Base-by-base conservation (phyloP, 2,888 invertebrate genomes). In the Terebella lapidaria region DNA sequence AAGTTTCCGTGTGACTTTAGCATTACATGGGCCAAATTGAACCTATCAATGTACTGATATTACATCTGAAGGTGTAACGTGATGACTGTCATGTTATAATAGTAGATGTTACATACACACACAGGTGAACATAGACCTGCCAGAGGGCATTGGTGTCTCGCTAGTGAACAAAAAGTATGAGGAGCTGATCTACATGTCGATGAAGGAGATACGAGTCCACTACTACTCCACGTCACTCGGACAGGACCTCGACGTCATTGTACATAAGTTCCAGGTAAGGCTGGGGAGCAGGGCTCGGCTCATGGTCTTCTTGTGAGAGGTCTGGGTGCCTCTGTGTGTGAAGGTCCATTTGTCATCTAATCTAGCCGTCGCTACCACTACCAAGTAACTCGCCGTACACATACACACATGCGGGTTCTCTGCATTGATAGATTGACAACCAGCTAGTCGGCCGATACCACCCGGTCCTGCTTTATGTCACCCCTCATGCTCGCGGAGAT, bases 371-470 rank as follows among this genome's bases (percentile, higher is more conserved):
- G n/a, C n/a, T n/a, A n/a, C n/a, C n/a, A n/a, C n/a, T n/a, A n/a
- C n/a, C n/a, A n/a, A n/a, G n/a, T n/a, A n/a, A n/a, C n/a, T n/a
- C n/a, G n/a, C n/a, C n/a, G n/a, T n/a, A n/a, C n/a, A n/a, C n/a
- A n/a, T n/a, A n/a, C n/a, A n/a, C n/a, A n/a, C n/a, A n/a, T n/a
- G n/a, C n/a, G n/a, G n/a, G n/a, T n/a, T n/a, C n/a, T n/a, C n/a
- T n/a, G n/a, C n/a, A n/a, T n/a, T 53, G 71, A 24, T 69, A 83
- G 85, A 86, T 89, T 74, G 92, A 93, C 82, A 92, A 92, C 78
- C 89, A 96, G 84, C 76, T 96, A 60, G 84, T 91, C 69, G 92
- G 91, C 74, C 88, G 92, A 0, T 88, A 90, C 65, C 89, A 89
- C 70, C 91, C 92, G 3, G 91, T 92, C 57, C 85, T 94, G 66